Percentiles rank a stretch among this genome's conserved stretches.
Conservation (phyloP, 2,797 vertebrate genomes). For the Siniperca scherzeri region DNA sequence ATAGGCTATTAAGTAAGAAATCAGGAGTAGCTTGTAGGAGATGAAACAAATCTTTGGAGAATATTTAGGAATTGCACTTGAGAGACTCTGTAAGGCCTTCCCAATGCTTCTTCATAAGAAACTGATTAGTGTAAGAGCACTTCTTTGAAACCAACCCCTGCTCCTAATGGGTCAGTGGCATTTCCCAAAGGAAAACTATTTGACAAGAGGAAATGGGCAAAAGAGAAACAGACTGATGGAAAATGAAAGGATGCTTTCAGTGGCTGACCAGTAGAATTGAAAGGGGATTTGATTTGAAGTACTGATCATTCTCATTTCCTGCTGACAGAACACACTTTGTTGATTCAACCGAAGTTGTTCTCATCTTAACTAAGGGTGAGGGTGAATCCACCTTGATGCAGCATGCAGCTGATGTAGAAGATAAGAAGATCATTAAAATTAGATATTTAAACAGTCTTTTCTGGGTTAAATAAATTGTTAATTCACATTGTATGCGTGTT, state of each 20-base stretch:
- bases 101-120: constrained; percentile 6
- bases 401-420: neutral
- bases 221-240: constrained; percentile 2
- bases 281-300: neutral
- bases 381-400: neutral
- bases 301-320: constrained; percentile 21
- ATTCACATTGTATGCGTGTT: neutral
- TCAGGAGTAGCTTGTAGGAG: neutral
- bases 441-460: neutral
- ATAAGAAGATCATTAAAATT: neutral
- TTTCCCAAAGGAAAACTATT: constrained; percentile 11
- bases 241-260: constrained; percentile 9
- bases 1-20: neutral
- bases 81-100: neutral
- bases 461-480: neutral
- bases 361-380: neutral
- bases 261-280: neutral
- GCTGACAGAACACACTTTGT: constrained; percentile 1
- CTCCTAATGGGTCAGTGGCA: neutral
- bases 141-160: neutral
- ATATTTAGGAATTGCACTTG: constrained; percentile 5
- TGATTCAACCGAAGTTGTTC: neutral
- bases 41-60: neutral
- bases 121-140: constrained; percentile 21
- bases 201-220: constrained; percentile 12